Conservation (phyloP, 2,888 invertebrate species). For the Sinopyrophorus schimmeli region DNA sequence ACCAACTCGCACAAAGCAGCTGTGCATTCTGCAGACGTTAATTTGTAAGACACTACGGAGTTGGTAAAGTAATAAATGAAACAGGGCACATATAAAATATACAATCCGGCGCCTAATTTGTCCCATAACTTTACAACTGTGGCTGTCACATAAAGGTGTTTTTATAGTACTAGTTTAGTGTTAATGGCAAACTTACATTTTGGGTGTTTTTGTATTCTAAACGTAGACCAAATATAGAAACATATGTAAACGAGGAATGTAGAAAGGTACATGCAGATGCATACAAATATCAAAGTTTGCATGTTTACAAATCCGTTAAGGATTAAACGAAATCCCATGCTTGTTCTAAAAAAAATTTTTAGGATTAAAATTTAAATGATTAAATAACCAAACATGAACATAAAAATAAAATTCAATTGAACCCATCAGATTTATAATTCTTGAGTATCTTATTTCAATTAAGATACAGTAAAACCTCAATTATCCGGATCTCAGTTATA, state of each 20-base stretch:
- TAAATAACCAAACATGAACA: slow-evolving; percentile 5
- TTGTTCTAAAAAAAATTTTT: slow-evolving; percentile 54
- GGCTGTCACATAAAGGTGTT: background rate
- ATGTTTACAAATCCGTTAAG: slow-evolving; percentile 63
- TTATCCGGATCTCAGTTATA: too few species aligned
- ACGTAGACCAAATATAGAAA: slow-evolving; percentile 9
- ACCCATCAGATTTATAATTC: too few species aligned
- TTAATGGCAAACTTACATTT: slow-evolving; percentile 11
- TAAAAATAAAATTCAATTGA: too few species aligned
- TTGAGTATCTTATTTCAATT: too few species aligned
- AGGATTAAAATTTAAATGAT: background rate
- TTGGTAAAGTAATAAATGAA: slow-evolving; percentile 15
- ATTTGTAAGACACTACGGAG: background rate
- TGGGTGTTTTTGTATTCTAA: slow-evolving; percentile 1
- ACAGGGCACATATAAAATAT: slow-evolving; percentile 5
- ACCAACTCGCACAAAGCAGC: slow-evolving; percentile 17
- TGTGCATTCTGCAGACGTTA: slow-evolving; percentile 13
- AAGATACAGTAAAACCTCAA: too few species aligned
- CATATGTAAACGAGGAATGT: slow-evolving; percentile 38
- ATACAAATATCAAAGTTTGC: slow-evolving; percentile 60
- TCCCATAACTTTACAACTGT: slow-evolving; percentile 10
- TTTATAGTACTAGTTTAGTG: background rate
- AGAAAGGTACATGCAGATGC: slow-evolving; percentile 58
- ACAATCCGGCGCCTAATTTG: background rate
- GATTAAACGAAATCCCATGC: slow-evolving; percentile 64